Conservation (phyloP, 1,140 invertebrate species). For the Calephelis nemesis region DNA sequence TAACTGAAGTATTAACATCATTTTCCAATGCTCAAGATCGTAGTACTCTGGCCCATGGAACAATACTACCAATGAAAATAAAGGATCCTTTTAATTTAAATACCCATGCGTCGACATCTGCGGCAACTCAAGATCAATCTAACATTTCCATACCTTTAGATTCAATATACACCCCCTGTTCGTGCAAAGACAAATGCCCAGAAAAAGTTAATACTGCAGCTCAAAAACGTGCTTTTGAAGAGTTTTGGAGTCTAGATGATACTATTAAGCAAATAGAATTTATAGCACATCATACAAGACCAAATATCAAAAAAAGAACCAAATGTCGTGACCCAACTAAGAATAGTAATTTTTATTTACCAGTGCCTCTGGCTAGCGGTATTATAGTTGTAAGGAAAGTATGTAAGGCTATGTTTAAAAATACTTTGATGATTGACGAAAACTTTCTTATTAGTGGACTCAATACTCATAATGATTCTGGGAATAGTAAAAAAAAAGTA, state of each 20-base stretch:
- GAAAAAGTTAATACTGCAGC: conserved; percentile 9
- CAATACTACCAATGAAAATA: too few relatives aligned
- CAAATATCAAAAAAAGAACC: background rate
- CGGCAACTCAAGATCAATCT: background rate
- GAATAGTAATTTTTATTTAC: conserved; percentile 3
- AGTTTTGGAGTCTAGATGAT: conserved; percentile 12
- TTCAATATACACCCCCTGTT: background rate
- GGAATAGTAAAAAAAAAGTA: background rate
- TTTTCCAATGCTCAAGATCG: too few relatives aligned
- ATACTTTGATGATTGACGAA: conserved; percentile 4
- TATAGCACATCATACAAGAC: conserved; percentile 14
- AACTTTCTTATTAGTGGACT: background rate
- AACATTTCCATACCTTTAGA: background rate
- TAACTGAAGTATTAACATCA: too few relatives aligned
- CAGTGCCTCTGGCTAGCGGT: background rate
- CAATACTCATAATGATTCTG: conserved; percentile 1
- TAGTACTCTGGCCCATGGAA: too few relatives aligned
- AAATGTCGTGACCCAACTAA: background rate
- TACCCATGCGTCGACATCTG: background rate
- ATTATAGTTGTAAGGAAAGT: background rate
- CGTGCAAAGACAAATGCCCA: conserved; percentile 8
- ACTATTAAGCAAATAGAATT: background rate
- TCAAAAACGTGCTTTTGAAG: conserved; percentile 5
- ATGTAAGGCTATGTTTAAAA: conserved; percentile 6
- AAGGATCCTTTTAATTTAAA: too few relatives aligned